A percentile compares a stretch with the other conserved stretches of the same genome.
Evolutionary conservation across 2,113 vertebrate species (phyloP).

Genomic region (Anoura caudifer): DNA sequence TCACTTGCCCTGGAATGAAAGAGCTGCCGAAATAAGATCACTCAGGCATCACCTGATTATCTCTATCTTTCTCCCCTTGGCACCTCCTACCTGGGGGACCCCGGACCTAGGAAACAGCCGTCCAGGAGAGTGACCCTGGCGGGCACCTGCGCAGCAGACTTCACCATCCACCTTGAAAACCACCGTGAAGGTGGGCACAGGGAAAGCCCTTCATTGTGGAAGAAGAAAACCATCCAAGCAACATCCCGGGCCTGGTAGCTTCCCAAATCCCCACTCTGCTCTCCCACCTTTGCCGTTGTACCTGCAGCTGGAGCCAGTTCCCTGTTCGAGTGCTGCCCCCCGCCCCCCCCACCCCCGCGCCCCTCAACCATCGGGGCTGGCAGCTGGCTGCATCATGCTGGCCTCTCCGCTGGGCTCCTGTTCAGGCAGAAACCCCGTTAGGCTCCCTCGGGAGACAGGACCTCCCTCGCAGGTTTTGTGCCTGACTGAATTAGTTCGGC

Average conservation of each 20-base stretch:
- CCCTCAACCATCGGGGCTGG: fast-evolving
- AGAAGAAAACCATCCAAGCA: background rate
- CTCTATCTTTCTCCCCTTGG: background rate
- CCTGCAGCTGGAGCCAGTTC: background rate
- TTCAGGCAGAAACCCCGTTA: background rate
- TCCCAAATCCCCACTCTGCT: background rate
- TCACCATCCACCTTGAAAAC: background rate
- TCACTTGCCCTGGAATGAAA: background rate
- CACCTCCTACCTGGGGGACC: background rate
- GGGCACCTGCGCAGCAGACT: background rate
- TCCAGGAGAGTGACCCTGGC: background rate
- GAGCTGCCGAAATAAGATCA: background rate
- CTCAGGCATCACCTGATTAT: background rate
- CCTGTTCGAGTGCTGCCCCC: background rate
- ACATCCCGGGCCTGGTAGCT: background rate
- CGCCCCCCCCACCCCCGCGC: too few species aligned
- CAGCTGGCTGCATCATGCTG: fast-evolving
- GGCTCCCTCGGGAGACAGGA: fast-evolving
- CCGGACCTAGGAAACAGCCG: background rate
- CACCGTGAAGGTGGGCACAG: background rate
- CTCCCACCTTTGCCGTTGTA: background rate
- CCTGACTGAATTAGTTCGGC: background rate
- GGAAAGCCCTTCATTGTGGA: background rate
- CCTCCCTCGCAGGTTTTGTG: background rate
- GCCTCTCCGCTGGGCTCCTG: background rate